Conservation (phyloP, 2,113 vertebrate species). For the Carlito syrichta region DNA sequence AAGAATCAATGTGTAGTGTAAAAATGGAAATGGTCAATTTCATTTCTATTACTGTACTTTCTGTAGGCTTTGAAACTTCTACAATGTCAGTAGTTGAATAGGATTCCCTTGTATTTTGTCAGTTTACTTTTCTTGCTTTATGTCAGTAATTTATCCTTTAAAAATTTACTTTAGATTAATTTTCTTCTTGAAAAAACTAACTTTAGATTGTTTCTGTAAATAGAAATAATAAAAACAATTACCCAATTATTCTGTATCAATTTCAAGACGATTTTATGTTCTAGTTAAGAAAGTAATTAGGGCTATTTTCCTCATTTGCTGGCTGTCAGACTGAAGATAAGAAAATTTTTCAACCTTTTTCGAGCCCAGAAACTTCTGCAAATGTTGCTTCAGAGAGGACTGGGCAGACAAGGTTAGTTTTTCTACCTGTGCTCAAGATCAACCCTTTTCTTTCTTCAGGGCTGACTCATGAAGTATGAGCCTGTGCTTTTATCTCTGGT, state of each 20-base stretch:
- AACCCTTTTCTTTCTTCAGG: not conserved
- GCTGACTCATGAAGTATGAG: not conserved
- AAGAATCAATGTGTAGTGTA: not conserved
- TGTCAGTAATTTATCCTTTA: not conserved
- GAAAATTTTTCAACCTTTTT: not conserved
- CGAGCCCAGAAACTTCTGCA: not conserved
- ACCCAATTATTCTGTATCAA: not conserved
- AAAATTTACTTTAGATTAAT: not conserved
- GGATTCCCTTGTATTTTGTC: conserved; percentile 18
- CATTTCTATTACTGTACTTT: not conserved
- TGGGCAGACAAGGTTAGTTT: not conserved
- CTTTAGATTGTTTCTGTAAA: not conserved
- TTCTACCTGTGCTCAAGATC: not conserved
- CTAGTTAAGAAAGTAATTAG: not conserved
- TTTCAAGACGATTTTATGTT: not conserved
- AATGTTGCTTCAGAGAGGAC: not conserved
- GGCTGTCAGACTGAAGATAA: not conserved
- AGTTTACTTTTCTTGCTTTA: not conserved
- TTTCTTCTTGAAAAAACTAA: not conserved
- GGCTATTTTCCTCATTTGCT: not conserved
- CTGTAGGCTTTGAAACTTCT: not conserved
- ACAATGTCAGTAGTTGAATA: not conserved
- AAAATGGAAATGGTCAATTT: not conserved
- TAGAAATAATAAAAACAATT: not conserved
- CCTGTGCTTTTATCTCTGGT: not conserved